Conservation (phyloP, 2,113 vertebrate species). For the Poecile atricapillus region DNA sequence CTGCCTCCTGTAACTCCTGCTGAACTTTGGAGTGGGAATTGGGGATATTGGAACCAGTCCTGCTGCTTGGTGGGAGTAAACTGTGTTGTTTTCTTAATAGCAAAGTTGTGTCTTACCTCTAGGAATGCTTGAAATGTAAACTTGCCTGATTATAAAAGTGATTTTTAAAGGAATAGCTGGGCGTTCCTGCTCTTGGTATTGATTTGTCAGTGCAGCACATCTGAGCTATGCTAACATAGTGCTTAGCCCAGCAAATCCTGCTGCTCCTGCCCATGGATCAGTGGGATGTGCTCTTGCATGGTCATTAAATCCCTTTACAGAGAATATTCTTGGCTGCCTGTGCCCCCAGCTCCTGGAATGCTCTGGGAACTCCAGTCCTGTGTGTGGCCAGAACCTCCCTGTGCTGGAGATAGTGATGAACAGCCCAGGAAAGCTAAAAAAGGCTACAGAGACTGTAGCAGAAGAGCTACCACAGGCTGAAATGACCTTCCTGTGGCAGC, state of each 20-base stretch:
- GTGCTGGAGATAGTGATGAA: background rate
- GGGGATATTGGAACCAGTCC: background rate
- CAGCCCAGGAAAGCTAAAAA: background rate
- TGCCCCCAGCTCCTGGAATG: rapidly evolving
- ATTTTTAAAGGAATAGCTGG: background rate
- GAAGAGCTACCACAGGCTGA: background rate
- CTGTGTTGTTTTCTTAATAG: rapidly evolving
- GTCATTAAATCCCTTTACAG: background rate
- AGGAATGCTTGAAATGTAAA: background rate
- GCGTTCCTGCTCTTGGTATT: background rate
- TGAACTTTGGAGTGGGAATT: background rate
- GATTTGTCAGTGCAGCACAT: background rate
- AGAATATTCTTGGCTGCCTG: rapidly evolving
- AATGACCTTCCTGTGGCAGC: background rate
- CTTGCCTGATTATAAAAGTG: background rate
- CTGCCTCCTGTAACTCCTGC: background rate
- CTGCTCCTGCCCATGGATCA: background rate
- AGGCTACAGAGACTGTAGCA: background rate
- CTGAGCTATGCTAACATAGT: background rate
- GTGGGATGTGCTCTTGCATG: background rate
- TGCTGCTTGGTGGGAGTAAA: background rate
- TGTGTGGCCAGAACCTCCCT: background rate
- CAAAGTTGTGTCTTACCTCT: background rate
- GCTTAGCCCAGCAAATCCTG: background rate
- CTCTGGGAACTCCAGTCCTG: background rate